Percentiles rank a stretch among this genome's conserved stretches.
These are phyloP conservation scores for Triplophysa dalaica DNA, from an alignment of 2,113 vertebrate species.

Conservation along the genomic window DNA sequence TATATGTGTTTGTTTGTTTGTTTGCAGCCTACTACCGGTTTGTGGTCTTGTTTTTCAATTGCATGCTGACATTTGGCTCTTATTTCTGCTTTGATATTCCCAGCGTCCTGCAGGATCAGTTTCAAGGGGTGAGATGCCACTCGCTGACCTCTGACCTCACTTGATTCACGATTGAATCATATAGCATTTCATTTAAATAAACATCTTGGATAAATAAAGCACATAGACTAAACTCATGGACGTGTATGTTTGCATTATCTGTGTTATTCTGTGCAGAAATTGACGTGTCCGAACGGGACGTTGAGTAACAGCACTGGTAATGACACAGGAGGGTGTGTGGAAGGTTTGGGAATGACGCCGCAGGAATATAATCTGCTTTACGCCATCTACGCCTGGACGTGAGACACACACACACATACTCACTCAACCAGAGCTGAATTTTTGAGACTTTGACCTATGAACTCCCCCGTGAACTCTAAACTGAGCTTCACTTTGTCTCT, in stretches of 20 bases:
- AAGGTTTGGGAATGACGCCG: conserved; percentile 80
- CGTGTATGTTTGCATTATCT: not conserved
- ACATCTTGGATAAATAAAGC: no score
- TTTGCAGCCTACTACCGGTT: conserved; percentile 74
- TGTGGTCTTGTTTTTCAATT: conserved; percentile 80
- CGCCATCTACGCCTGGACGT: conserved; percentile 79
- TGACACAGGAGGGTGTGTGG: conserved; percentile 63
- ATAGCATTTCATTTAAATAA: not conserved
- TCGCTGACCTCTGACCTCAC: not conserved
- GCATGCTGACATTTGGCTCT: conserved; percentile 78
- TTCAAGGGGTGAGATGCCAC: conserved; percentile 75
- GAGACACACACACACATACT: conserved; percentile 47
- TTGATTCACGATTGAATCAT: not conserved
- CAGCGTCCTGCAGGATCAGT: conserved; percentile 80
- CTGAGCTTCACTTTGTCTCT: not conserved
- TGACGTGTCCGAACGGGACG: conserved; percentile 76
- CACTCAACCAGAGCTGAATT: not conserved
- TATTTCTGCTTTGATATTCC: conserved; percentile 84
- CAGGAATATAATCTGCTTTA: conserved; percentile 83
- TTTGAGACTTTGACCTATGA: not conserved
- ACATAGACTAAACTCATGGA: not conserved
- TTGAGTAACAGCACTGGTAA: conserved; percentile 62
- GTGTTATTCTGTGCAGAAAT: conserved; percentile 66
- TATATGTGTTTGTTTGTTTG: conserved; percentile 9
- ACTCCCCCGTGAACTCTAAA: not conserved